Base-by-base conservation (phyloP, 1,140 invertebrate species). In the Eurosta solidaginis region DNA sequence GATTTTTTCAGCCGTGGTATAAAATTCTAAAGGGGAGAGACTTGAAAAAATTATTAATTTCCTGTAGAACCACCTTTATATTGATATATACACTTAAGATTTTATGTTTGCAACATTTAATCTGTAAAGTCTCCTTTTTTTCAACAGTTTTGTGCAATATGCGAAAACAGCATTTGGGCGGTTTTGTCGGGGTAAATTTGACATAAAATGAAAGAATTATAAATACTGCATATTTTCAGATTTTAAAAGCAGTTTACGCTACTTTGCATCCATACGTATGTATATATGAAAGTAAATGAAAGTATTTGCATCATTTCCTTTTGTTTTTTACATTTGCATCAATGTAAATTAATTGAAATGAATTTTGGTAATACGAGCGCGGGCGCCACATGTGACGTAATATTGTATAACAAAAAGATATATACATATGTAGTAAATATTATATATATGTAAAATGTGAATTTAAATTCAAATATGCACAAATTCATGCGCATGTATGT, bases 131-230 rank as follows among this genome's bases (percentile, higher is more conserved):
- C n/a, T 17, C 3, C n/a, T 47, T 12, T 9, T 9, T 3, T 14
- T 47, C 0, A 33, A 33, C 29, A n/a, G 9, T 59, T 59, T 59
- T 9, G 9, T 17, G 14, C 45, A 33, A 29, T 33, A 59, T 10
- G 54, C 22, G 33, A 7, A 68, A 68, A 68, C 59, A 68, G n/a
- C 59, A 68, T 68, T 68, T 68, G 59, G 59, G 59, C 59, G 59
- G 29, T 33, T 63, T 63, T 36, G n/a, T n/a, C n/a, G n/a, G n/a
- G n/a, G n/a, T n/a, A n/a, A n/a, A n/a, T n/a, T n/a, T n/a, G n/a
- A n/a, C n/a, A n/a, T n/a, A n/a, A n/a, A n/a, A n/a, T n/a, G n/a
- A n/a, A 68, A 20, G 20, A 68, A 68, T 6, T n/a, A n/a, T n/a
- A 68, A 36, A 40, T 40, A 20, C 40, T 68, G 4, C 59, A 20